Evolutionary conservation across 2,113 vertebrate species (phyloP), one percentile per base, ranked within the genome.

Genomic region (Apodemus speciosus): DNA sequence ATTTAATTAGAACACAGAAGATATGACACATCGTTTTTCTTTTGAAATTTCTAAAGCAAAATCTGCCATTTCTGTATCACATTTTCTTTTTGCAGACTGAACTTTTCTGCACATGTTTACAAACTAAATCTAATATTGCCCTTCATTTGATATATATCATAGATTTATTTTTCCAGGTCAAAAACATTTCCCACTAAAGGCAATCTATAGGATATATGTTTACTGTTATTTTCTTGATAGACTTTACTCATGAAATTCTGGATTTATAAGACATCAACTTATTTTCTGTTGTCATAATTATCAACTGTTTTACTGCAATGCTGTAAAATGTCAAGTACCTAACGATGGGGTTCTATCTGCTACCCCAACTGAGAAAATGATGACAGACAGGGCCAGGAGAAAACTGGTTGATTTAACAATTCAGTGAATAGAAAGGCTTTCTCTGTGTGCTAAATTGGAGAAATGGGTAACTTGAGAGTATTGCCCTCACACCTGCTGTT

Each of bases 1-100:
- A 86, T 92, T 95, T 90, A 92, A 94, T 89, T 92, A 95, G 77
- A 92, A 90, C 69, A 95, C 76, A 73, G 40, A 90, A 14, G 21
- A 62, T 53, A 90, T 64, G 85, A 88, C 14, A 21, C 10, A 79
- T 9, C 66, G 92, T 85, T 76, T 58, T 38, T 58, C 32, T 25
- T 25, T 56, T 58, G 23, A 81, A 62, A 13, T 13, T 25, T 89
- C 93, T 93, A 30, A 66, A 92, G 25, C 85, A 6, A 76, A 93
- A 93, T 83, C 9, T 79, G n/a, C 15, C 43, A 88, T 92, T 73
- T 93, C 3, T 10, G 71, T 89, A 85, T 83, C 18, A 90, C 85
- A 88, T 56, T 87, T 69, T 6, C 43, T 90, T 46, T 69, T 1
- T 86, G n/a, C 51, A 53, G 77, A 94, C 6, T 68, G 5, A 8